Evolutionary conservation across 2,797 vertebrate species (phyloP).

Genomic region (Periparus ater): DNA sequence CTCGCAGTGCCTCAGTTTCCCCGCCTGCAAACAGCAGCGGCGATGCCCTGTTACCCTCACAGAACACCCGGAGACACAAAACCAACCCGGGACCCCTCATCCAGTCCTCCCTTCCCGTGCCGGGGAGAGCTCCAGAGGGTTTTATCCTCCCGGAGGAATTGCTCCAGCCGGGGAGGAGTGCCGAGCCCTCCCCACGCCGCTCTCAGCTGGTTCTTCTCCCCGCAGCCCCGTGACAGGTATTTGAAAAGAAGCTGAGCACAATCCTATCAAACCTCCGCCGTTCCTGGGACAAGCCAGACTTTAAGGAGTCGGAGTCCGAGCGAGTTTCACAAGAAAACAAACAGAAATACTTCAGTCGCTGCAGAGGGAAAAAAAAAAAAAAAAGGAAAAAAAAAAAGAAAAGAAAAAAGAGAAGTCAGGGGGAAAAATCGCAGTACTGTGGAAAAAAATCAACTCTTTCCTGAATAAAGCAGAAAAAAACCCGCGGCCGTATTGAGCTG

Average conservation of each 20-base stretch:
- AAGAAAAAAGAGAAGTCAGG: neutral
- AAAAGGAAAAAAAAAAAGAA: rapidly evolving
- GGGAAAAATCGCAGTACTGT: slow-evolving; percentile 40
- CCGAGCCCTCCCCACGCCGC: neutral
- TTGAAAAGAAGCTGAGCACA: slow-evolving; percentile 15
- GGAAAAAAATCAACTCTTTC: slow-evolving; percentile 80
- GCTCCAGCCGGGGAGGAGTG: neutral
- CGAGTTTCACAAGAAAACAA: slow-evolving; percentile 27
- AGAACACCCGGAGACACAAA: neutral
- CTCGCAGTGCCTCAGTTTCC: neutral
- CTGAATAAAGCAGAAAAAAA: slow-evolving; percentile 63
- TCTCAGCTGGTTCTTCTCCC: slow-evolving; percentile 35
- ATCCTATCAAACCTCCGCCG: neutral
- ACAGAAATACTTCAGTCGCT: slow-evolving; percentile 23
- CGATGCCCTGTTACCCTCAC: rapidly evolving
- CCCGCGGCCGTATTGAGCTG: slow-evolving; percentile 75
- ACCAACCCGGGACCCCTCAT: rapidly evolving
- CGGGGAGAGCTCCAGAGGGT: neutral
- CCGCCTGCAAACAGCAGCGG: neutral
- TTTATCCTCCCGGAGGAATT: neutral
- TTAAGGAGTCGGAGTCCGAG: neutral
- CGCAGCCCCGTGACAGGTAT: neutral
- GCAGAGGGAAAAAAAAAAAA: neutral
- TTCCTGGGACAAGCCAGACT: neutral
- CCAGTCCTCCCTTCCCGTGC: neutral